phyloP scores from a whole-genome alignment of 2,888 invertebrate genomes.

The Phragmatobia fuliginosa region DNA sequence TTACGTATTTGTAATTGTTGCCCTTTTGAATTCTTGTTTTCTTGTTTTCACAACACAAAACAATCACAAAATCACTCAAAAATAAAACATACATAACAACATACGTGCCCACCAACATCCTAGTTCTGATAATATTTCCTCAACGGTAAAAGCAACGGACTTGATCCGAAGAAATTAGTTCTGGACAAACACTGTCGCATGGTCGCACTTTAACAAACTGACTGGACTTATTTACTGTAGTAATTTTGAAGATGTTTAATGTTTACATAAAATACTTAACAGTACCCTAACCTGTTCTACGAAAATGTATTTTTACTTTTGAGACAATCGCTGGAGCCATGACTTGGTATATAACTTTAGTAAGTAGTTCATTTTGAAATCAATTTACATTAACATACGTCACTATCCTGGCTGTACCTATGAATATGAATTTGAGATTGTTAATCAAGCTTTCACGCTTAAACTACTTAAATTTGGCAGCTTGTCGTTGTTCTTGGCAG shows the following conservation, averaged over 20 bases:
- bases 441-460: background rate
- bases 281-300: conserved; percentile 18
- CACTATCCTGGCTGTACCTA: background rate
- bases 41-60: background rate
- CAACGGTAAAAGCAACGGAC: conserved; percentile 6
- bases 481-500: background rate
- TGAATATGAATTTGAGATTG: background rate
- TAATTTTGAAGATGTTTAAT: conserved; percentile 22
- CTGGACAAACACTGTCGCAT: conserved; percentile 26
- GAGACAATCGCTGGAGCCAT: background rate
- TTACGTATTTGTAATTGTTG: background rate
- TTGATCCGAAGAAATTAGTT: conserved; percentile 24
- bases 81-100: conserved; percentile 35
- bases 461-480: background rate
- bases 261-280: conserved; percentile 20
- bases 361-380: background rate
- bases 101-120: conserved; percentile 30
- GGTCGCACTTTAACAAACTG: conserved; percentile 18
- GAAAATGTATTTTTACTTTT: conserved; percentile 7
- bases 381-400: background rate
- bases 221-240: conserved; percentile 18
- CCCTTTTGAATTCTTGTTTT: background rate
- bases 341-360: background rate
- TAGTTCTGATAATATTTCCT: conserved; percentile 10
- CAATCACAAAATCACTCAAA: background rate